Conservation (phyloP, 2,113 vertebrate species). For the Telmatochromis sp. region DNA sequence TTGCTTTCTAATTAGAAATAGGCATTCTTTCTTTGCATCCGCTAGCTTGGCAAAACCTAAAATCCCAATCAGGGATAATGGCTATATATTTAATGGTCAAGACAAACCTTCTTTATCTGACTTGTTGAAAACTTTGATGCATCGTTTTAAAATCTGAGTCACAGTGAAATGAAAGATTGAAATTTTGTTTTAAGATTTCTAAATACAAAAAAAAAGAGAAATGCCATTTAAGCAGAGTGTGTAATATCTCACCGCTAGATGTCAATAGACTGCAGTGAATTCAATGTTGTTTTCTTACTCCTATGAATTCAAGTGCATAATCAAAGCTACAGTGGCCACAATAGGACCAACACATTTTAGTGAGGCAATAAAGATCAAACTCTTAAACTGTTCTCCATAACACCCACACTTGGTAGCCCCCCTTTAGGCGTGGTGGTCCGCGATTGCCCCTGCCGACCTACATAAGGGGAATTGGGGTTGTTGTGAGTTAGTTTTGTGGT, state of each 20-base stretch:
- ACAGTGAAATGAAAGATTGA: rapidly evolving
- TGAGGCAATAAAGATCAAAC: not conserved
- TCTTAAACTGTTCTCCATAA: not conserved
- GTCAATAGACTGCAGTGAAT: not conserved
- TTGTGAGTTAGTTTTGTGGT: not conserved
- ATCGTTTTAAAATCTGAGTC: not conserved
- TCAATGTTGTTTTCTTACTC: not conserved
- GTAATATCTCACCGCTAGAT: not conserved
- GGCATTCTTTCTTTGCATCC: rapidly evolving
- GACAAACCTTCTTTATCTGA: rapidly evolving
- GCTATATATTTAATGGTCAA: rapidly evolving
- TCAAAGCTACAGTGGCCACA: rapidly evolving
- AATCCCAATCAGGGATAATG: not conserved
- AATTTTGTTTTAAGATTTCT: rapidly evolving
- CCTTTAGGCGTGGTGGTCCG: rapidly evolving
- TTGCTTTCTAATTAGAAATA: not conserved
- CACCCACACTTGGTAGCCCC: not conserved
- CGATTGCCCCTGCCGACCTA: not conserved
- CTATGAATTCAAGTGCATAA: not conserved
- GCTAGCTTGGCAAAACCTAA: not conserved
- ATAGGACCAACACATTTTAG: rapidly evolving
- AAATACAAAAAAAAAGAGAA: not conserved
- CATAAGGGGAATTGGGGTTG: not conserved
- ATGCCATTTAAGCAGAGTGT: rapidly evolving
- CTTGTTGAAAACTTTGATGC: rapidly evolving